Conservation (phyloP, 2,888 invertebrate species). For the Tachystola acroxantha region DNA sequence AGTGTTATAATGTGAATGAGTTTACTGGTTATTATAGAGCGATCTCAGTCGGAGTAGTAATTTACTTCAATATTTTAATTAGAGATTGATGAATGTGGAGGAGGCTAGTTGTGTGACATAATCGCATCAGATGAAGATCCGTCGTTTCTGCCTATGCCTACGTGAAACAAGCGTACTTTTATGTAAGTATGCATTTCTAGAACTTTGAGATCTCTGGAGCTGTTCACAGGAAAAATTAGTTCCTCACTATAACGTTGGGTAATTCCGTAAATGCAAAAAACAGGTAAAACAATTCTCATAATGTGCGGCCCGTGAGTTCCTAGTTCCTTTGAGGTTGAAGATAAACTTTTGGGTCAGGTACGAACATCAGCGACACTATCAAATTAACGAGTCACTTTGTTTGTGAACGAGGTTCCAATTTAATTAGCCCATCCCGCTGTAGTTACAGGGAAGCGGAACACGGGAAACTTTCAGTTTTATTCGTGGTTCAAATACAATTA, state of each 20-base stretch:
- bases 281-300: constrained; percentile 35
- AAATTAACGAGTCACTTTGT: constrained; percentile 54
- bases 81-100: too few species aligned
- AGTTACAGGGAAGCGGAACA: constrained; percentile 13
- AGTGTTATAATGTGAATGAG: constrained; percentile 14
- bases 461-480: constrained; percentile 13
- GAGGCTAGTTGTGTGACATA: too few species aligned
- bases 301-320: constrained; percentile 25
- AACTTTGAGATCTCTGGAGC: too few species aligned
- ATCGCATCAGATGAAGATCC: too few species aligned
- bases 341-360: constrained; percentile 53
- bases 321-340: constrained; percentile 36
- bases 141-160: too few species aligned
- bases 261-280: constrained; percentile 31
- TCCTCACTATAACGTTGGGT: neutral
- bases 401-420: constrained; percentile 49
- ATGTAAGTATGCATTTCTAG: too few species aligned
- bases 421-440: constrained; percentile 40
- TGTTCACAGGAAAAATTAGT: too few species aligned
- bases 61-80: constrained; percentile 9
- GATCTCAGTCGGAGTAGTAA: neutral
- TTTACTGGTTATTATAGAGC: constrained; percentile 3
- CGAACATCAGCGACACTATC: constrained; percentile 48
- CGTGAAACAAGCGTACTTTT: too few species aligned
- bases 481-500: constrained; percentile 9